Percentiles rank a stretch among this genome's conserved stretches.
Conservation (phyloP, 2,797 vertebrate genomes). For the Amphiprion clarkii region DNA sequence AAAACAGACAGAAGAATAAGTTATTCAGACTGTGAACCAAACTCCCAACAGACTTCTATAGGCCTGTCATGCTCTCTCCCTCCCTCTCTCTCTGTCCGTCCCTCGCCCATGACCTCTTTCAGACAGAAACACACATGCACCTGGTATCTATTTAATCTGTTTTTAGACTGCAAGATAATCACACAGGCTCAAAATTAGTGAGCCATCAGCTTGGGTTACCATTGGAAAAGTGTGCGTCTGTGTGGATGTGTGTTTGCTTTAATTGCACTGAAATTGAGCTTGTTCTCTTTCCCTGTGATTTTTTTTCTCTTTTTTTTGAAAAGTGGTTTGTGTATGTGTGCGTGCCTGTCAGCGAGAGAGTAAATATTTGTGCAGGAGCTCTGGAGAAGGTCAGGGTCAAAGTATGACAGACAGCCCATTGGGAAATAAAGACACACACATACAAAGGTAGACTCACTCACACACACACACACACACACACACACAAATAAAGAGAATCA, state of each 20-base stretch:
- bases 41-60: slow-evolving; percentile 69
- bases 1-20: slow-evolving; percentile 63
- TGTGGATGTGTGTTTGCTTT: slow-evolving; percentile 63
- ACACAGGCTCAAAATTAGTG: slow-evolving; percentile 75
- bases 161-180: slow-evolving; percentile 79
- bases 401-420: slow-evolving; percentile 84
- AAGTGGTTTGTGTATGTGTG: slow-evolving; percentile 36
- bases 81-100: slow-evolving; percentile 46
- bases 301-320: slow-evolving; percentile 5
- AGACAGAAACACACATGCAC: slow-evolving; percentile 72
- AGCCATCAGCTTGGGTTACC: slow-evolving; percentile 79
- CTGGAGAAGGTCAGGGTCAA: slow-evolving; percentile 86
- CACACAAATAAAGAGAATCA: slow-evolving; percentile 28
- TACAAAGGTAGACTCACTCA: slow-evolving; percentile 14
- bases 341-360: slow-evolving; percentile 77
- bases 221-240: slow-evolving; percentile 50
- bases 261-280: slow-evolving; percentile 74
- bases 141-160: slow-evolving; percentile 84
- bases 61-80: slow-evolving; percentile 62
- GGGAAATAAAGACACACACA: slow-evolving; percentile 79
- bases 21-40: slow-evolving; percentile 71
- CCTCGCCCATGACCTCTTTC: slow-evolving; percentile 63
- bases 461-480: slow-evolving; percentile 21
- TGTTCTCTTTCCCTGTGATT: slow-evolving; percentile 33
- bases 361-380: slow-evolving; percentile 87